These are phyloP conservation scores for Dipodomys spectabilis DNA, from an alignment of 2,113 vertebrate species.

Conservation along the genomic window DNA sequence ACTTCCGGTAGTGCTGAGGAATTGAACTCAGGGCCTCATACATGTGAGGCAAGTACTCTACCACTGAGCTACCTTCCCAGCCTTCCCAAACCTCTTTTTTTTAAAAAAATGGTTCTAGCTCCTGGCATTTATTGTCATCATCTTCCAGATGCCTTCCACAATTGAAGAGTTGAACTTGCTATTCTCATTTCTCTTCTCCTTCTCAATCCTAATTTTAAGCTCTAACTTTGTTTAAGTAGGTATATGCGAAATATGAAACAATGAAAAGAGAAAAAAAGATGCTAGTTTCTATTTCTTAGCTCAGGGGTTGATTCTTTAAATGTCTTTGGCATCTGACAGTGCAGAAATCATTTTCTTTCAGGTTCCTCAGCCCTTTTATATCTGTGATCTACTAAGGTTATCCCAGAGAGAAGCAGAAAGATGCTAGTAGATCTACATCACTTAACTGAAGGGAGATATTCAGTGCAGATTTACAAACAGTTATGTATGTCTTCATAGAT, in stretches of 20 bases:
- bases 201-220: background rate
- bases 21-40: no score
- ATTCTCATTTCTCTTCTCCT: constrained; percentile 4
- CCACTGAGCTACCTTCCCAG: no score
- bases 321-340: background rate
- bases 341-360: constrained; percentile 8
- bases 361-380: background rate
- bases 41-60: no score
- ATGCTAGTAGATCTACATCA: background rate
- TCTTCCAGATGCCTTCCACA: background rate
- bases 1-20: no score
- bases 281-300: background rate
- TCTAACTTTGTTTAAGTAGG: background rate
- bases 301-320: background rate
- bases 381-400: background rate
- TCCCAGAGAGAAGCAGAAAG: background rate
- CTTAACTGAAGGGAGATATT: background rate
- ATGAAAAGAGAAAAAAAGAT: background rate
- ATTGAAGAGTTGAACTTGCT: background rate
- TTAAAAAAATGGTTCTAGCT: background rate
- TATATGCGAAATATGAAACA: background rate
- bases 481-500: background rate
- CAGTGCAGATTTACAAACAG: background rate
- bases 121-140: background rate
- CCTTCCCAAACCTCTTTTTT: background rate